Percentiles rank a stretch among this genome's conserved stretches.
These are phyloP conservation scores for Drosophila jambulina DNA, from an alignment of 1,140 invertebrate genomes.

Conservation along the genomic window DNA sequence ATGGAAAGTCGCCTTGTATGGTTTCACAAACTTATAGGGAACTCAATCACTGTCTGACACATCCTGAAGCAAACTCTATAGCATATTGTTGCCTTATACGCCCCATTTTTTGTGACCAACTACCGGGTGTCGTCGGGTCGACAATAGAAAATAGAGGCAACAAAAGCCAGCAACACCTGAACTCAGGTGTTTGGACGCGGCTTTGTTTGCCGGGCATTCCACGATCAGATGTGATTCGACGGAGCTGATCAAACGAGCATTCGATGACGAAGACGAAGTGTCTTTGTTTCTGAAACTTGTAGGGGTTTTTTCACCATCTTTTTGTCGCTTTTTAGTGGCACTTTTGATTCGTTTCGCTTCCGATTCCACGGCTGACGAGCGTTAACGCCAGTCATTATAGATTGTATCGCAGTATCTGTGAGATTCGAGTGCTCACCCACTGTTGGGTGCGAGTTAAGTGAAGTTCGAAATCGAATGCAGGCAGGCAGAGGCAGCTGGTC, in stretches of 20 bases:
- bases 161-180: conserved; percentile 43
- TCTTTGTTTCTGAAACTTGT: conserved; percentile 63
- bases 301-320: conserved; percentile 34
- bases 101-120: conserved; percentile 10
- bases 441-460: conserved; percentile 22
- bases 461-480: conserved; percentile 33
- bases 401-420: conserved; percentile 66
- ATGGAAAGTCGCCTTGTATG: neutral
- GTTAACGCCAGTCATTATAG: conserved; percentile 61
- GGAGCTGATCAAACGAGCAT: conserved; percentile 39
- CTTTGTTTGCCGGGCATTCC: conserved; percentile 50
- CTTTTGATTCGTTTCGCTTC: conserved; percentile 74
- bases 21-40: conserved; percentile 8
- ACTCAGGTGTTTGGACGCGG: conserved; percentile 35
- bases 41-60: neutral
- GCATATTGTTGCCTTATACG: conserved; percentile 21
- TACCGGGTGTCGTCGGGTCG: conserved; percentile 25
- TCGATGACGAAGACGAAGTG: conserved; percentile 31
- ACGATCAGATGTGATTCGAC: conserved; percentile 21
- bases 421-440: conserved; percentile 20
- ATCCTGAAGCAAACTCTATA: conserved; percentile 19
- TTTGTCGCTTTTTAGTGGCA: conserved; percentile 51
- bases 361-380: conserved; percentile 55
- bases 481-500: conserved; percentile 33
- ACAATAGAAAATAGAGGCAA: conserved; percentile 33